Evolutionary conservation across 1,140 invertebrate genomes (phyloP).

Genomic region (Homarus americanus): DNA sequence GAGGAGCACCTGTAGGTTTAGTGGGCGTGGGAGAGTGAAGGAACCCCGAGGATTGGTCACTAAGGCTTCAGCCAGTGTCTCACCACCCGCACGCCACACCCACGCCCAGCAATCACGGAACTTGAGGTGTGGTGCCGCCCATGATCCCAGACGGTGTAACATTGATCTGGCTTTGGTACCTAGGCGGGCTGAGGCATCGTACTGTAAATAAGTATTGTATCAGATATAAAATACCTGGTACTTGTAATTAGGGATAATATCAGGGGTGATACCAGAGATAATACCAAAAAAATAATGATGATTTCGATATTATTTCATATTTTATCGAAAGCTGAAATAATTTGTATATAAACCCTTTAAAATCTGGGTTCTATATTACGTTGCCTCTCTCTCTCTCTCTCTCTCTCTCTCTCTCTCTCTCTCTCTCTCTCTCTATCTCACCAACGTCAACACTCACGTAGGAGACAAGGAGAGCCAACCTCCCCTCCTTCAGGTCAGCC

Average conservation of each 20-base stretch:
- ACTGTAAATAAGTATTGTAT: constrained; percentile 32
- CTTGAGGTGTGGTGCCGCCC: constrained; percentile 44
- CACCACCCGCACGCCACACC: constrained; percentile 40
- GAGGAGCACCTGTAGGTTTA: not conserved
- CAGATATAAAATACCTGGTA: not conserved
- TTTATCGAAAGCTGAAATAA: no score
- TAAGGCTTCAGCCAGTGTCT: constrained; percentile 22
- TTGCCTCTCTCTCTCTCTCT: no score
- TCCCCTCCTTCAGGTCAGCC: constrained; percentile 8
- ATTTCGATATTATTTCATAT: no score
- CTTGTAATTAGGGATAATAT: no score
- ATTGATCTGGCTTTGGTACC: not conserved
- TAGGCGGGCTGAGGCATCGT: constrained; percentile 27
- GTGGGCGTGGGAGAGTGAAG: not conserved
- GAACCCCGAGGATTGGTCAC: constrained; percentile 22
- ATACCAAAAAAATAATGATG: no score
- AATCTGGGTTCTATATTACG: no score
- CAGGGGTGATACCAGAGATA: no score
- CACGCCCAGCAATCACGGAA: constrained; percentile 52
- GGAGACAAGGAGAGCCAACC: constrained; percentile 20
- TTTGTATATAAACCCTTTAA: no score
- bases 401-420: no score
- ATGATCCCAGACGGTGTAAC: constrained; percentile 36
- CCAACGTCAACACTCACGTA: constrained; percentile 14
- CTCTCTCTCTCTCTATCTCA: no score